Evolutionary conservation across 2,797 vertebrate species (phyloP), one percentile per base, ranked within the genome.

Genomic region (Scolopax rusticola): DNA sequence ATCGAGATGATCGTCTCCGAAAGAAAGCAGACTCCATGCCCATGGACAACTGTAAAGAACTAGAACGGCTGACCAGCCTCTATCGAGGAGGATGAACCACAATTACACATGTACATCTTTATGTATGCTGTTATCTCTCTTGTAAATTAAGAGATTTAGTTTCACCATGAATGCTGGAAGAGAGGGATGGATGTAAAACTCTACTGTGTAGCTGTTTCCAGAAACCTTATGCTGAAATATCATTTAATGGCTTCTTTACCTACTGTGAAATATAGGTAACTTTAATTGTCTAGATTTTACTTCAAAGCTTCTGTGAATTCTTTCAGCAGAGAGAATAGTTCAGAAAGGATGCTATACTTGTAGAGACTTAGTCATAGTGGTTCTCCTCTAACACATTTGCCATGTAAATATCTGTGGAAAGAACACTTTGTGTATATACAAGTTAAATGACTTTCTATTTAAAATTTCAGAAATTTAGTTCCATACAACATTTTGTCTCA

Each of bases 21-120:
- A 98, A 98, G 97, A 99, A 99, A 97, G 99, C 99, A 6, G 99
- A 99, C 32, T 98, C 99, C 68, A 98, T 99, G 98, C 98, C 98
- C 96, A 99, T 99, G 99, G 99, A 99, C 81, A 99, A 99, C 98
- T 99, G 99, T 98, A 99, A 98, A 97, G 99, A 99, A 94, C 94
- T 99, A 67, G 99, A 99, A 90, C 98, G 99, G 97, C 97, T 99
- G 97, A 99, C 99, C 93, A 98, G 98, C 95, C 97, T 99, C 82
- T 99, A 99, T 96, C 98, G 99, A 95, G 99, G 98, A n/a, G 99
- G 98, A 97, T 99, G 98, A 99, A 94, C 89, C 73, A 33, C 77
- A 60, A 8, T 56, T 73, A 69, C 13, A 68, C 53, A 12, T 19
- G 1, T 60, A 45, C 78, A 83, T 38, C 77, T 79, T 89, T 85